phyloP scores from a whole-genome alignment of 2,888 invertebrate species.

The Chloromyia formosa region DNA sequence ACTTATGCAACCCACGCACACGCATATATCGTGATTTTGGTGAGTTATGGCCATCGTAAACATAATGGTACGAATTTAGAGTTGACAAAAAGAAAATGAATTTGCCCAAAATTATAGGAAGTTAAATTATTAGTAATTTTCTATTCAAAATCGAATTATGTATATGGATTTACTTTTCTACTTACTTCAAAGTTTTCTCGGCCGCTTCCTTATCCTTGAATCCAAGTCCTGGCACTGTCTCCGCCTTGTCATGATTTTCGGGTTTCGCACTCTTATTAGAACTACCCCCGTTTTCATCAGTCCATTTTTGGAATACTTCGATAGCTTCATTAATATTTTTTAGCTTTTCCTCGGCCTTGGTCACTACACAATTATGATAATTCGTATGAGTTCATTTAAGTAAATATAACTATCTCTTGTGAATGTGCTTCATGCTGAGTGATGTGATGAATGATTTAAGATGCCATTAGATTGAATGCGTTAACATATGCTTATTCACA shows the following conservation, averaged over 20 bases:
- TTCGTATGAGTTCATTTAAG: slow-evolving; percentile 2
- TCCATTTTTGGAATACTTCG: slow-evolving; percentile 74
- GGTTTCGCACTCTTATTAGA: slow-evolving; percentile 63
- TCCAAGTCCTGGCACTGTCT: slow-evolving; percentile 77
- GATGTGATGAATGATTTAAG: slow-evolving; percentile 1
- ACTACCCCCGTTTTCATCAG: slow-evolving; percentile 66
- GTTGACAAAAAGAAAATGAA: too few species aligned
- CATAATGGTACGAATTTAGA: too few species aligned
- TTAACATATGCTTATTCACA: not conserved
- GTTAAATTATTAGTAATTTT: too few species aligned
- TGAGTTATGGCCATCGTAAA: too few species aligned
- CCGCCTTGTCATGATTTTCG: slow-evolving; percentile 67
- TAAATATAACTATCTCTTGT: not conserved
- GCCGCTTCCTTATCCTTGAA: slow-evolving; percentile 83
- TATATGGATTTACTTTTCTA: slow-evolving; percentile 11
- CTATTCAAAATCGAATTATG: too few species aligned
- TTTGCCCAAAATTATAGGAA: too few species aligned
- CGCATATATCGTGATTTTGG: too few species aligned
- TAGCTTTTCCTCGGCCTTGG: slow-evolving; percentile 75
- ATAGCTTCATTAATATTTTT: slow-evolving; percentile 75
- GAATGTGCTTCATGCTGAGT: not conserved
- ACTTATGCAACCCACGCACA: too few species aligned
- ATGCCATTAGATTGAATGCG: not conserved
- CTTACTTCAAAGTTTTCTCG: slow-evolving; percentile 70
- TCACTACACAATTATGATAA: slow-evolving; percentile 65